Base-by-base conservation (phyloP, 2,888 invertebrate genomes). In the Cetonia aurata region DNA sequence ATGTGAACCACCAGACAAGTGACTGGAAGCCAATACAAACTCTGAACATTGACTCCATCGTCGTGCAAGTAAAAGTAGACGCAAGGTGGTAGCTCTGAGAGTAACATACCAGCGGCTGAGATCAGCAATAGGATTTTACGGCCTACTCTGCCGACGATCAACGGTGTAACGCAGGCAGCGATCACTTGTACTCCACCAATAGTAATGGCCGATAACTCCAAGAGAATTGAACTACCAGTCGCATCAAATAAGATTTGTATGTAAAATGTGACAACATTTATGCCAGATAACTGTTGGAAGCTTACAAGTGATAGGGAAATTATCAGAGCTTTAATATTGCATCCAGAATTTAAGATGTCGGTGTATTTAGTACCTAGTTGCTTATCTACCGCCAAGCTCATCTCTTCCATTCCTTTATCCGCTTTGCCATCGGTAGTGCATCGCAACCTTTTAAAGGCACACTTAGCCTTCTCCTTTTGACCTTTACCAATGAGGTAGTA, bases 251-350 rank as follows among this genome's bases (percentile, higher is more conserved):
- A 93, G 44, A 84, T 86, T 74, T 92, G 90, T 77, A 92, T 90
- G 83, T 93, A 94, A 84, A 94, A 93, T 2, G 94, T 86, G 0
- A 95, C 91, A 0, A 93, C 91, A 83, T 94, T 94, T 80, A 94
- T 92, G 1, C 94, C 94, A 0, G 91, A 90, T 74, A 95, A 86
- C 83, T 96, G 96, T 80, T 96, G 96, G 85, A 95, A 92, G 73
- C 50, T 3, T 41, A 68, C 42, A 37, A 72, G 42, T 10, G 71
- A 62, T 76, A 90, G 91, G 0, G 91, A 91, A 57, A 92, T 89
- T 76, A 93, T 87, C 79, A 95, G 88, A 0, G 95, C 94, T 80
- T 90, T 92, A 74, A 91, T 90, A 81, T 94, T 91, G 15, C 91
- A 88, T 71, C 89, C 89, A 0, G 90, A 89, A 77, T 86, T 84